These are phyloP conservation scores for Battus philenor DNA, from an alignment of 1,140 invertebrate species.

Conservation along the genomic window DNA sequence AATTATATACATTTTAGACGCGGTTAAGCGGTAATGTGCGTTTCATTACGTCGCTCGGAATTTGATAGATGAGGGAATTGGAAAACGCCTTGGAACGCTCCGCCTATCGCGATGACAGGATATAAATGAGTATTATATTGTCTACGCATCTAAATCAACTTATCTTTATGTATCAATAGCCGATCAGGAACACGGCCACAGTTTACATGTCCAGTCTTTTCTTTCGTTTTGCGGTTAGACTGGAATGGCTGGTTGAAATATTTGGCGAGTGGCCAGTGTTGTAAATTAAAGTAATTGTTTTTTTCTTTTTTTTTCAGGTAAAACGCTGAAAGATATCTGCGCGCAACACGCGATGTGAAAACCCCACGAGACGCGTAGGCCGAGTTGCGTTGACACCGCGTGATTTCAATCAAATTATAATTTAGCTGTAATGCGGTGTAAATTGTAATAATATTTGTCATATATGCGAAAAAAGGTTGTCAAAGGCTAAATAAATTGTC, in stretches of 20 bases:
- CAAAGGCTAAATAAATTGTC: background rate
- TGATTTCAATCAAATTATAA: conserved; percentile 22
- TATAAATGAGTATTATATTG: conserved; percentile 70
- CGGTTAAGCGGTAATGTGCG: conserved; percentile 47
- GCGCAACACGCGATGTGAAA: conserved; percentile 28
- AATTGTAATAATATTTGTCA: background rate
- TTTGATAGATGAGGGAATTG: conserved; percentile 69
- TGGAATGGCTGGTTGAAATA: conserved; percentile 67
- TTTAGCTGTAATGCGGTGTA: conserved; percentile 8
- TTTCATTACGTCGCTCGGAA: conserved; percentile 60
- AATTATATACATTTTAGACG: conserved; percentile 17
- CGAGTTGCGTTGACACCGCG: conserved; percentile 24
- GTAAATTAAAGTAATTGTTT: conserved; percentile 66
- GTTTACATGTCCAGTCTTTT: conserved; percentile 52
- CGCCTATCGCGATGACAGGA: conserved; percentile 62
- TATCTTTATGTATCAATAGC: conserved; percentile 51
- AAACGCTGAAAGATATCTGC: conserved; percentile 60
- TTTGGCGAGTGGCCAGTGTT: conserved; percentile 60
- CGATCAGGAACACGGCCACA: conserved; percentile 43
- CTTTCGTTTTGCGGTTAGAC: conserved; percentile 63
- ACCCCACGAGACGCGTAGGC: conserved; percentile 31
- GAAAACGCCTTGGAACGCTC: conserved; percentile 67
- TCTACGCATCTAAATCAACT: conserved; percentile 65
- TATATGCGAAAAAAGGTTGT: background rate
- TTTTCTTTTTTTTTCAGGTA: conserved; percentile 71